phyloP scores from a whole-genome alignment of 2,113 vertebrate species.

The Kobus ellipsiprymnus region DNA sequence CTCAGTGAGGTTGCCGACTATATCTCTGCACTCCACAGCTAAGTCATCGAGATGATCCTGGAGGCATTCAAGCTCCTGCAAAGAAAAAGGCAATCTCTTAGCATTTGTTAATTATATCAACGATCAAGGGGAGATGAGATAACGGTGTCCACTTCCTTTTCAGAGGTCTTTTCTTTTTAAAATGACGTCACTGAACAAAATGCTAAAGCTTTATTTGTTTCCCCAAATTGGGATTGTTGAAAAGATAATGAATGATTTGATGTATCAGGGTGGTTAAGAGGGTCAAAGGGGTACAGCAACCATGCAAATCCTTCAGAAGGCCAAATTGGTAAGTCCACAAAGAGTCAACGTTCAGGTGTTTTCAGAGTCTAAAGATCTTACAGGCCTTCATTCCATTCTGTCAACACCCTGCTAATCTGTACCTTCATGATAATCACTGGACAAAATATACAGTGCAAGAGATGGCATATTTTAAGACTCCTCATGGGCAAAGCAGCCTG shows the following conservation, averaged over 20 bases:
- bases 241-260: not conserved
- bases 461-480: not conserved
- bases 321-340: not conserved
- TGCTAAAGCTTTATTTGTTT: not conserved
- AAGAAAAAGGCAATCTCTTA: not conserved
- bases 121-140: not conserved
- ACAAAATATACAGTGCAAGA: not conserved
- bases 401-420: not conserved
- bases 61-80: conserved; percentile 95
- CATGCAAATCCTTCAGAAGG: not conserved
- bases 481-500: not conserved
- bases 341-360: not conserved
- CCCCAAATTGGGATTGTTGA: not conserved
- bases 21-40: conserved; percentile 89
- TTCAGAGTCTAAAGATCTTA: not conserved
- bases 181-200: not conserved
- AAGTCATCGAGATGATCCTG: conserved; percentile 97
- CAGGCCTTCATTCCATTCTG: not conserved
- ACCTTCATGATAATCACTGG: not conserved
- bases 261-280: not conserved
- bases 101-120: not conserved
- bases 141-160: not conserved
- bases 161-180: not conserved
- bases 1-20: conserved; percentile 96
- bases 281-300: not conserved